Conservation (phyloP, 2,113 vertebrate species). For the Lethenteron camtschaticum region DNA sequence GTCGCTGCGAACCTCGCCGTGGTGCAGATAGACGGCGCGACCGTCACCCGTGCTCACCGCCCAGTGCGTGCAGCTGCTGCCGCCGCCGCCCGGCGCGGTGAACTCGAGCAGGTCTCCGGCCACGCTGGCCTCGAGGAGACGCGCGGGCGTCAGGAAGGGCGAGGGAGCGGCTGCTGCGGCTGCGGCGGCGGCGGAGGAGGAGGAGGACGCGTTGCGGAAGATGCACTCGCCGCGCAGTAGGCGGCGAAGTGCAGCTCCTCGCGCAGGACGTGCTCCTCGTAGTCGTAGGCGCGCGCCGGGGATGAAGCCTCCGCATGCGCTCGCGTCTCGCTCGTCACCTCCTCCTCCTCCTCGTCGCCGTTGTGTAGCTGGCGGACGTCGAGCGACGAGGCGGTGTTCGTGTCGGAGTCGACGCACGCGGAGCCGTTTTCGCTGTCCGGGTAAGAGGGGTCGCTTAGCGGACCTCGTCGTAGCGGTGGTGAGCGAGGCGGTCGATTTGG, state of each 20-base stretch:
- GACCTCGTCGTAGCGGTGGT: constrained; percentile 81
- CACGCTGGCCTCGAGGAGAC: constrained; percentile 53
- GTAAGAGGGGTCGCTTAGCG: constrained; percentile 69
- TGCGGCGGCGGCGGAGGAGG: constrained; percentile 18
- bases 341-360: constrained; percentile 47
- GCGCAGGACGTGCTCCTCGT: constrained; percentile 30
- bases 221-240: constrained; percentile 63
- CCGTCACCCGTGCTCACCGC: constrained; percentile 70
- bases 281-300: constrained; percentile 16
- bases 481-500: constrained; percentile 89
- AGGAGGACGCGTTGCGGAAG: constrained; percentile 64
- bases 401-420: constrained; percentile 84
- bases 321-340: neutral
- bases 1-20: constrained; percentile 60
- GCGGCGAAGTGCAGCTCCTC: constrained; percentile 62
- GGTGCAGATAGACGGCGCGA: constrained; percentile 72
- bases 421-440: constrained; percentile 60
- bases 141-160: constrained; percentile 26
- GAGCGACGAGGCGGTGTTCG: too few relatives aligned
- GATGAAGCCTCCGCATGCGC: constrained; percentile 13
- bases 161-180: constrained; percentile 14
- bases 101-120: constrained; percentile 86
- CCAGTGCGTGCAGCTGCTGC: constrained; percentile 80
- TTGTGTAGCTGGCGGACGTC: constrained; percentile 65
- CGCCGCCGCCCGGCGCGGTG: constrained; percentile 22